Base-by-base conservation (phyloP, 1,140 invertebrate genomes). In the Aphelinus certus region DNA sequence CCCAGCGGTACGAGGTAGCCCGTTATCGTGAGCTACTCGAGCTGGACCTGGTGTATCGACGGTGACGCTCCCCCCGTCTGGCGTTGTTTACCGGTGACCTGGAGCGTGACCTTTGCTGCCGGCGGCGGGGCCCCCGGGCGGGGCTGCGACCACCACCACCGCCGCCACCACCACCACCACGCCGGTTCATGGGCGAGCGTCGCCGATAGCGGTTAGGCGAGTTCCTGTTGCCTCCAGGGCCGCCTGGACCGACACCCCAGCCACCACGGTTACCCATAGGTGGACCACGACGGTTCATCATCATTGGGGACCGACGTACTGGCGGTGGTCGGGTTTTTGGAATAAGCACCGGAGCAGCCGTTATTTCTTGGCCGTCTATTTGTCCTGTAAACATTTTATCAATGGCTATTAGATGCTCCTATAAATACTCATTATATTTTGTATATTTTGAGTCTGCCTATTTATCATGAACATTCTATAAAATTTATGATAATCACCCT, bases 341-440 rank as follows among this genome's bases (percentile, higher is more conserved):
- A 68, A 95, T 88, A 77, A 97, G 88, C 60, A 98, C 95, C 45
- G 96, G 95, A 57, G 96, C 95, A 53, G 95, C 96, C 45, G 95
- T 97, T 61, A 99, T 95, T 89, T 98, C 97, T 85, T 98, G 96
- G 26, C 97, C 97, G 89, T 95, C 94, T 79, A 95, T 93, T 88
- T 95, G 94, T 51, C 93, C 91, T 92, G 77, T 46, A 64, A 71
- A 57, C 26, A 26, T 26, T 26, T 26, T 26, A 26, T 26, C 26
- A 26, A 26, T 26, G 26, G 26, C 26, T 26, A 26, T 26, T 26
- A 26, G 26, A 26, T 26, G 26, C 26, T 26, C 26, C 26, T 26
- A 26, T 26, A 26, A 26, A 26, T 26, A 26, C 26, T 46, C 57
- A 62, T 62, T 9, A 51, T 47, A 58, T 53, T 55, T 26, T 49